Conservation (phyloP, 2,888 invertebrate genomes). For the Teinopalpus imperialis region DNA sequence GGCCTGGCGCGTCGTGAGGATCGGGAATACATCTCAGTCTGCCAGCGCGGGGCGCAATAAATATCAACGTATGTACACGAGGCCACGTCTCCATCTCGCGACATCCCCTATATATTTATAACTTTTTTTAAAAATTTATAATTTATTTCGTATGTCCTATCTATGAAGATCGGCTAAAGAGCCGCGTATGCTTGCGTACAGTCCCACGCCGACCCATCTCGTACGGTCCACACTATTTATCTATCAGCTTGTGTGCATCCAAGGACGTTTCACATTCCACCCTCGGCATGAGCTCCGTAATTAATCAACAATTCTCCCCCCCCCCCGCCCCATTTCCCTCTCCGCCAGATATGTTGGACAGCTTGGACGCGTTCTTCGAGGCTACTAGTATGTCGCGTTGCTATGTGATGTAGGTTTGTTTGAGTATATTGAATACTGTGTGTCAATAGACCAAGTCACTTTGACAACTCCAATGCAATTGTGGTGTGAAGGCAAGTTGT, state of each 20-base stretch:
- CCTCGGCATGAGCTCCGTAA: conserved; percentile 1
- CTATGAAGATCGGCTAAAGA: conserved; percentile 69
- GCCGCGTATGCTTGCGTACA: conserved; percentile 19
- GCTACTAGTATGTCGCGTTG: conserved; percentile 5
- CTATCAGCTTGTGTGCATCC: conserved; percentile 1
- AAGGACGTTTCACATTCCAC: conserved; percentile 1
- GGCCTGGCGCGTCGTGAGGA: conserved; percentile 65
- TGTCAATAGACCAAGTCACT: neutral
- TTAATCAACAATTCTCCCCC: neutral
- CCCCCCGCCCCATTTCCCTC: neutral
- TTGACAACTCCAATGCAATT: neutral
- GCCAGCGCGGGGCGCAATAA: conserved; percentile 72
- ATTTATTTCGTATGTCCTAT: conserved; percentile 80
- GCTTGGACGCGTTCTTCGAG: conserved; percentile 10
- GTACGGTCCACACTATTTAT: conserved; percentile 7
- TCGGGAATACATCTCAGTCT: conserved; percentile 59
- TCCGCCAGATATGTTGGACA: conserved; percentile 7
- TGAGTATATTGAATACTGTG: conserved; percentile 22
- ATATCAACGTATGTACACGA: conserved; percentile 79
- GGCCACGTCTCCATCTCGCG: conserved; percentile 56
- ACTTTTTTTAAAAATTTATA: conserved; percentile 74
- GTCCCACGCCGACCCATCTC: neutral
- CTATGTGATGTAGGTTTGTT: conserved; percentile 18
- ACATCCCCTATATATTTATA: conserved; percentile 59
- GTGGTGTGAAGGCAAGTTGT: neutral